A percentile compares a stretch with the other conserved stretches of the same genome.
These are phyloP conservation scores for Spisula solida DNA, from an alignment of 2,888 invertebrate genomes.

Conservation along the genomic window DNA sequence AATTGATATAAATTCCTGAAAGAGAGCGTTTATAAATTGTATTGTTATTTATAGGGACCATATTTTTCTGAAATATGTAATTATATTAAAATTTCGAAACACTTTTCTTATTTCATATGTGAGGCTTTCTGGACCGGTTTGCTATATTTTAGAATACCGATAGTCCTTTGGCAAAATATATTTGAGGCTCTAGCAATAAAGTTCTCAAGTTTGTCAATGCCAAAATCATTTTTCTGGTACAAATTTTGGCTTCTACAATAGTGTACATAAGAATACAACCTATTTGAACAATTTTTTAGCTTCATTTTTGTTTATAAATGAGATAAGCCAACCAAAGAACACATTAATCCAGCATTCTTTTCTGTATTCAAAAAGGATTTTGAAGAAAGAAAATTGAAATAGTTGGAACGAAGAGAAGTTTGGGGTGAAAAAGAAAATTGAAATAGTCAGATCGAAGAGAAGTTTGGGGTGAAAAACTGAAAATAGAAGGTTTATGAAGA, in stretches of 20 bases:
- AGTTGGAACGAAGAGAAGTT: slow-evolving; percentile 29
- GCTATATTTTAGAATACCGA: no score
- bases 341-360: not conserved
- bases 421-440: slow-evolving; percentile 3
- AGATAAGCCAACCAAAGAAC: not conserved
- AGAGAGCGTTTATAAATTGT: slow-evolving; percentile 4
- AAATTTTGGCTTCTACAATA: no score
- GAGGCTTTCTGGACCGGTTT: no score
- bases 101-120: no score
- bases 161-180: no score
- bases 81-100: no score
- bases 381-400: slow-evolving; percentile 56
- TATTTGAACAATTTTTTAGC: not conserved
- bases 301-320: not conserved
- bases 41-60: slow-evolving; percentile 1
- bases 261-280: no score
- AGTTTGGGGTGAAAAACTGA: slow-evolving; percentile 13
- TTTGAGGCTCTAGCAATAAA: no score
- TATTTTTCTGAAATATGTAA: not conserved
- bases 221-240: no score
- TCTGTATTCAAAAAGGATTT: slow-evolving; percentile 52
- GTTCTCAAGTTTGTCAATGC: no score
- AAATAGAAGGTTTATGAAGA: slow-evolving; percentile 4
- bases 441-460: slow-evolving; percentile 36
- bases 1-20: not conserved